Base-by-base conservation (phyloP, 1,140 invertebrate genomes). In the Oncopodura yosiiana region DNA sequence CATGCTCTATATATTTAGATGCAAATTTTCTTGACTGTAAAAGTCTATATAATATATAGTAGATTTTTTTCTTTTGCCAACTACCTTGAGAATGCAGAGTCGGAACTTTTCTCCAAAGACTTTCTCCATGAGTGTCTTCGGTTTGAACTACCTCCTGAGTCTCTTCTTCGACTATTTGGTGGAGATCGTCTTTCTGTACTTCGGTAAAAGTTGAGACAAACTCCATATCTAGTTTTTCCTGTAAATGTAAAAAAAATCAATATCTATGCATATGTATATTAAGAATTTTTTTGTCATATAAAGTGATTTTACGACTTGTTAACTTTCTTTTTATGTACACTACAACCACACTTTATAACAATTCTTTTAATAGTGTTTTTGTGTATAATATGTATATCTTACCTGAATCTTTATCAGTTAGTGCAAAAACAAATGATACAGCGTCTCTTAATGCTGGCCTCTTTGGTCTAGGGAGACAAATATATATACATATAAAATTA, bases 341-440 rank as follows among this genome's bases (percentile, higher is more conserved):
- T n/a, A n/a, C n/a, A n/a, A n/a, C n/a, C n/a, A n/a, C n/a, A n/a
- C n/a, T n/a, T n/a, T n/a, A n/a, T n/a, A n/a, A n/a, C n/a, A n/a
- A n/a, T n/a, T n/a, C n/a, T n/a, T n/a, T n/a, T n/a, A n/a, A n/a
- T n/a, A n/a, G 14, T 34, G 6, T 14, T 14, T 34, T 34, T 14
- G 14, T 8, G 32, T 34, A 34, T 8, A 14, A 34, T 6, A 8
- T 34, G 14, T 14, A 6, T 14, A 14, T 38, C 68, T 69, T 69
- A 79, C 90, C 90, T 9, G 93, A 95, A 74, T 99, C 96, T 74
- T 99, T 99, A 71, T 99, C 95, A 16, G 95, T 99, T 48, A 99
- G 78, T 3, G 92, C 94, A 69, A 99, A 99, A 6, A 98, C 93
- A 74, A 99, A 99, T 19, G 93, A 95, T 30, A 87, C 89, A 24